phyloP scores from a whole-genome alignment of 2,797 vertebrate genomes.

The Phylloscopus collybita region DNA sequence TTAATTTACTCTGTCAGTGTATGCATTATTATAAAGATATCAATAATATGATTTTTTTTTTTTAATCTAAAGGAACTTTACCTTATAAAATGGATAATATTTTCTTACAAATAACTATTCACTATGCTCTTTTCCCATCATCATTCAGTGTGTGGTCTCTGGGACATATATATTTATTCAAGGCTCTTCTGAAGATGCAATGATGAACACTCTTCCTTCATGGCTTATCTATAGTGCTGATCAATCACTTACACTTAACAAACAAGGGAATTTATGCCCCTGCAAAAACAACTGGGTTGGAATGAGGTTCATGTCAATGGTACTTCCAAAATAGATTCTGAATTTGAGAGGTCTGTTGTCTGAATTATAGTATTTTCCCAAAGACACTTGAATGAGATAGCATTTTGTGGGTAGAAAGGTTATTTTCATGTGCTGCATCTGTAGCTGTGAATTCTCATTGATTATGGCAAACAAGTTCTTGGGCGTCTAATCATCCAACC shows the following conservation, averaged over 20 bases:
- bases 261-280: neutral
- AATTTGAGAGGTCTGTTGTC: neutral
- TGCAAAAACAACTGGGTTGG: neutral
- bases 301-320: neutral
- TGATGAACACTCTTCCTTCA: neutral
- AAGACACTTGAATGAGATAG: neutral
- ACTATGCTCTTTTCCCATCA: neutral
- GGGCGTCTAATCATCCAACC: neutral
- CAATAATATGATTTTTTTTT: neutral
- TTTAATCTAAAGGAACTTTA: neutral
- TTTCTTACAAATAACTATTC: neutral
- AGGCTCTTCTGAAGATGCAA: neutral
- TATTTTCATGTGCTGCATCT: neutral
- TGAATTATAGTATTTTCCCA: neutral
- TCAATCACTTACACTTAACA: neutral
- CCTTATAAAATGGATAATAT: neutral
- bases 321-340: neutral
- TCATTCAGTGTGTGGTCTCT: neutral
- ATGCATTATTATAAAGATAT: neutral
- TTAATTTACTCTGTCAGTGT: neutral
- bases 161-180: neutral
- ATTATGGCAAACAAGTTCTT: neutral
- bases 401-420: neutral
- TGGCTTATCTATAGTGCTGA: neutral
- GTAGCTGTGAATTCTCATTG: neutral